Evolutionary conservation across 1,140 invertebrate species (phyloP).

Genomic region (Laupala kohalensis): DNA sequence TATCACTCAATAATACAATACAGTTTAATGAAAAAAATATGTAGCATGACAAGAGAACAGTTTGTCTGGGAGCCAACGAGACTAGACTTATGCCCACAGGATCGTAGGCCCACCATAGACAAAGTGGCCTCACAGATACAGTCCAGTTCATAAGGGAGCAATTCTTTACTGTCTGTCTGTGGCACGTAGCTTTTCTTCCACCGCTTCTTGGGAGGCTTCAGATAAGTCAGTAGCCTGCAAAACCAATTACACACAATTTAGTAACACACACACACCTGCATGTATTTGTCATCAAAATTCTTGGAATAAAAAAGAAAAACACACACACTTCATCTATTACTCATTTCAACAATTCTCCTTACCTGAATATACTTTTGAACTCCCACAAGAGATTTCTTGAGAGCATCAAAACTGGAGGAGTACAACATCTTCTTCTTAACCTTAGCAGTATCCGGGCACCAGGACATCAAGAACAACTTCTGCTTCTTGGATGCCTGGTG

Average conservation of each 20-base stretch:
- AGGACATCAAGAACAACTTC: slow-evolving; percentile 90
- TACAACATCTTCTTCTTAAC: slow-evolving; percentile 99
- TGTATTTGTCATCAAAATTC: too few relatives aligned
- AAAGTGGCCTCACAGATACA: slow-evolving; percentile 1
- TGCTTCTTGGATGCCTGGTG: slow-evolving; percentile 81
- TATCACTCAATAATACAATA: slow-evolving; percentile 12
- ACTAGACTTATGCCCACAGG: slow-evolving; percentile 1
- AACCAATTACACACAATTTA: background rate
- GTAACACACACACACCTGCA: too few relatives aligned
- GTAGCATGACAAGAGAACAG: background rate
- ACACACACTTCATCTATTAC: too few relatives aligned
- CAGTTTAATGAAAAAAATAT: slow-evolving; percentile 10
- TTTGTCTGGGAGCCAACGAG: slow-evolving; percentile 5
- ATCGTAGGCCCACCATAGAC: background rate
- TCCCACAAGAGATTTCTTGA: slow-evolving; percentile 89
- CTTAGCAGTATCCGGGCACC: slow-evolving; percentile 93
- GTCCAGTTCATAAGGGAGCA: background rate
- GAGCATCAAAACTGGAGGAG: slow-evolving; percentile 89
- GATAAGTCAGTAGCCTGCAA: slow-evolving; percentile 72
- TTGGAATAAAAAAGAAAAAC: too few relatives aligned
- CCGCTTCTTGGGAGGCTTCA: slow-evolving; percentile 79
- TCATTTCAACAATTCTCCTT: slow-evolving; percentile 3
- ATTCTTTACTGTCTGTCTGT: slow-evolving; percentile 75
- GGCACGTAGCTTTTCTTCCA: slow-evolving; percentile 81
- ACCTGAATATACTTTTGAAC: slow-evolving; percentile 93